phyloP scores from a whole-genome alignment of 2,113 vertebrate species.

The Reinhardtius hippoglossoides region DNA sequence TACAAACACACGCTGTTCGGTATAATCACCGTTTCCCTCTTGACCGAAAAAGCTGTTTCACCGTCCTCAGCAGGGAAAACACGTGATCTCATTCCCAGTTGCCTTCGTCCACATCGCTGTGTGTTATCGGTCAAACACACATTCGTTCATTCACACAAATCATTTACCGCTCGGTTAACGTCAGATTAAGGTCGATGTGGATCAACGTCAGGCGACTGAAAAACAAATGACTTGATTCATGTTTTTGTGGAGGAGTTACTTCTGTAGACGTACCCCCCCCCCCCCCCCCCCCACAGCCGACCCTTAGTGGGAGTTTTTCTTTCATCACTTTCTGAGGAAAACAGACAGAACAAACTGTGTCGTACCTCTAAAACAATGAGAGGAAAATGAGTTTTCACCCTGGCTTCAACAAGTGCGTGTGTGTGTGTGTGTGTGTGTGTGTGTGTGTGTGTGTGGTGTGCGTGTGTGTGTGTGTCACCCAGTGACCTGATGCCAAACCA shows the following conservation, averaged over 20 bases:
- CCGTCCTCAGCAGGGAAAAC: too few species aligned
- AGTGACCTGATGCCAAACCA: slow-evolving; percentile 7
- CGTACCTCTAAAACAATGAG: slow-evolving; percentile 15
- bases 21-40: too few species aligned
- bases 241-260: too few species aligned
- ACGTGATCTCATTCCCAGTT: too few species aligned
- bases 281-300: neutral
- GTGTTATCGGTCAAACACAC: neutral
- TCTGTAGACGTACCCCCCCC: neutral
- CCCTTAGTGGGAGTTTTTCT: neutral
- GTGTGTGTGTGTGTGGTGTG: neutral
- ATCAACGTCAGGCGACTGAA: neutral
- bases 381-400: slow-evolving; percentile 29
- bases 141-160: neutral
- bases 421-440: neutral
- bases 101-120: too few species aligned
- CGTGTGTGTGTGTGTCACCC: neutral
- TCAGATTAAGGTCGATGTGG: neutral
- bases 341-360: neutral
- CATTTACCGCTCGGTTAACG: neutral
- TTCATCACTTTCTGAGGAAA: neutral
- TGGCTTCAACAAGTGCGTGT: neutral
- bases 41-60: too few species aligned
- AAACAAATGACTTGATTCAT: too few species aligned
- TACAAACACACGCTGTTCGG: too few species aligned